phyloP scores from a whole-genome alignment of 2,797 vertebrate genomes.

The Podarcis lilfordi region DNA sequence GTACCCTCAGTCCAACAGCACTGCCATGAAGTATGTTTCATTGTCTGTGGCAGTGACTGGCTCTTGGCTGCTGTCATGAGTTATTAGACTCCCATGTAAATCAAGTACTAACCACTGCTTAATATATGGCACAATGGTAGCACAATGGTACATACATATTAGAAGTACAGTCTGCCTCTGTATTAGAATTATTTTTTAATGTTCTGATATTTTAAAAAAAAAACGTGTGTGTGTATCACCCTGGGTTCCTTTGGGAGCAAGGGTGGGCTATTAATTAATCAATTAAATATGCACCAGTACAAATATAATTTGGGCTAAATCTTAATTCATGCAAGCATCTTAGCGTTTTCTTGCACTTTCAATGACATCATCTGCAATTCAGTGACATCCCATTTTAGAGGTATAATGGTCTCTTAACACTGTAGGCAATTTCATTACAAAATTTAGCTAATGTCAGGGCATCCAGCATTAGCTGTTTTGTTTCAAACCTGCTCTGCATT shows the following conservation, averaged over 20 bases:
- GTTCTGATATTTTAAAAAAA: too few relatives aligned
- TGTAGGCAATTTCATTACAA: neutral
- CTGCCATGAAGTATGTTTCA: too few relatives aligned
- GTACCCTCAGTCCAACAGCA: too few relatives aligned
- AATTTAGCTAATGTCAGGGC: slow-evolving; percentile 6
- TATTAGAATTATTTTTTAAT: too few relatives aligned
- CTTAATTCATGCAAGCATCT: slow-evolving; percentile 3
- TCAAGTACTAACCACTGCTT: neutral
- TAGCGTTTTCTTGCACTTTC: neutral
- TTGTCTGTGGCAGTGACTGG: neutral
- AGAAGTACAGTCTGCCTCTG: too few relatives aligned
- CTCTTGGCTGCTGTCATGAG: neutral
- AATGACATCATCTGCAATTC: neutral
- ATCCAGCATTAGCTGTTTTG: neutral
- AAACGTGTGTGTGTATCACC: too few relatives aligned
- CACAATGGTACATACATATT: neutral
- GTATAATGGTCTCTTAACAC: slow-evolving; percentile 4
- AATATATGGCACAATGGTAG: neutral
- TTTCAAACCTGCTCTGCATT: slow-evolving; percentile 19
- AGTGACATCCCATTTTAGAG: slow-evolving; percentile 1
- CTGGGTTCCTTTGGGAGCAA: too few relatives aligned
- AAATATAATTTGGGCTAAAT: neutral
- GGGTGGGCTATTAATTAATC: too few relatives aligned
- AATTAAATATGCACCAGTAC: too few relatives aligned
- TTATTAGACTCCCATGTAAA: neutral